Base-by-base conservation (phyloP, 2,113 vertebrate genomes). In the Rhabdomys dilectus region DNA sequence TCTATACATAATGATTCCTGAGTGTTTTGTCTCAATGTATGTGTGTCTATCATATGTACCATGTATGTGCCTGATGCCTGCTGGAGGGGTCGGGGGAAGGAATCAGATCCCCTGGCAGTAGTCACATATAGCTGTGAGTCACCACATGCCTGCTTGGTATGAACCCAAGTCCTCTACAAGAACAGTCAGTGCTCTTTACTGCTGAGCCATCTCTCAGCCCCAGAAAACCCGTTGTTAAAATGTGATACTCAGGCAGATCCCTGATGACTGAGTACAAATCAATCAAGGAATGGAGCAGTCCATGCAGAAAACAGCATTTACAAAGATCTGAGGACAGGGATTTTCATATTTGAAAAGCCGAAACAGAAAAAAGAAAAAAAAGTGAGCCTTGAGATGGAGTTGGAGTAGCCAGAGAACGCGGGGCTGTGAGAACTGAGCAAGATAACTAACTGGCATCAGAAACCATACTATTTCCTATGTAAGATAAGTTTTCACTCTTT, bases 161-260 rank as follows among this genome's bases (percentile, higher is more conserved):
- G 16, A 85, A 85, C 17, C 39, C 13, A 29, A 34, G 39, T 34
- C 11, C 1, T 66, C 60, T 85, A 39, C 7, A 45, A 84, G 81
- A 66, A 26, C 60, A 64, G 26, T 9, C 16, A 21, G 60, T 48
- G 26, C 29, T 66, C 58, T 62, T 42, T 42, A 19, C 7, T 45
- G 53, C 58, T 45, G 58, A 45, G 42, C 39, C 26, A 84, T 19
- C n/a, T 82, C 58, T 84, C 60, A 42, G 56, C 39, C 24, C 56
- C 81, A 60, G 39, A 91, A 89, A 58, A 81, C 53, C 15, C 34
- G 77, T 77, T 89, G 89, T 82, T 66, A 94, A 90, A 70, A 78
- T 92, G 80, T 45, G 78, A 76, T 29, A 34, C 62, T 72, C 91
- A 91, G 72, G 72, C 34, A 91, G 84, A 77, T n/a, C 89, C 15